Evolutionary conservation across 2,113 vertebrate genomes (phyloP).

Genomic region (Agapornis roseicollis): DNA sequence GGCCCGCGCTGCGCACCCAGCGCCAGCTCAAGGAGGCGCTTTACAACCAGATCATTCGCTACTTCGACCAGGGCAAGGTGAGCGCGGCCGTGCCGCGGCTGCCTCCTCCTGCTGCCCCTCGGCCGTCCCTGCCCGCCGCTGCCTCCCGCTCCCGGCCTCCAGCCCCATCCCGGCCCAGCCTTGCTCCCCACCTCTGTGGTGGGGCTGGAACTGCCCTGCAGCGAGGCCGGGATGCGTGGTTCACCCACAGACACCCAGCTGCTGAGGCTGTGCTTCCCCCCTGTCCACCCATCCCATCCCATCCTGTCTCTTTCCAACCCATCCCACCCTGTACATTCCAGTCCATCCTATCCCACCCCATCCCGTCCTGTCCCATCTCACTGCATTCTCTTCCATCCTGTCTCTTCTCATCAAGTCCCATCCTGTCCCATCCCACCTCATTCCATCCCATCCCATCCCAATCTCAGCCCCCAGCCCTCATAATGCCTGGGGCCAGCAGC

Average conservation of each 20-base stretch:
- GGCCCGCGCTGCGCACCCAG: conserved; percentile 42
- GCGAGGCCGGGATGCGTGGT: fast-evolving
- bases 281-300: too few species aligned
- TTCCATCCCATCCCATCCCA: not conserved
- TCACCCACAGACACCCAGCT: not conserved
- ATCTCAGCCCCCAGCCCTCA: not conserved
- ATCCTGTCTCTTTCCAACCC: not conserved
- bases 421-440: too few species aligned
- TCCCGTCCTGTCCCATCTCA: too few species aligned
- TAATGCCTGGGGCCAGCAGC: fast-evolving
- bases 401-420: not conserved
- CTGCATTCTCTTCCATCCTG: not conserved
- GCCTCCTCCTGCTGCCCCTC: not conserved
- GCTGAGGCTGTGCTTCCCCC: not conserved
- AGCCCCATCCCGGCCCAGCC: not conserved
- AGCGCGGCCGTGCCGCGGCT: not conserved
- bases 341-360: too few species aligned
- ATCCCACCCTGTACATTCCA: too few species aligned
- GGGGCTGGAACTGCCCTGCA: not conserved
- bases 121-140: too few species aligned
- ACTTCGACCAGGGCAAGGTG: conserved; percentile 68
- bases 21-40: conserved; percentile 67
- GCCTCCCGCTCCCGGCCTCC: not conserved
- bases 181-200: not conserved
- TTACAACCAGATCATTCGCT: conserved; percentile 61